These are phyloP conservation scores for Philopedon plagiatum DNA, from an alignment of 2,888 invertebrate species.

Conservation along the genomic window DNA sequence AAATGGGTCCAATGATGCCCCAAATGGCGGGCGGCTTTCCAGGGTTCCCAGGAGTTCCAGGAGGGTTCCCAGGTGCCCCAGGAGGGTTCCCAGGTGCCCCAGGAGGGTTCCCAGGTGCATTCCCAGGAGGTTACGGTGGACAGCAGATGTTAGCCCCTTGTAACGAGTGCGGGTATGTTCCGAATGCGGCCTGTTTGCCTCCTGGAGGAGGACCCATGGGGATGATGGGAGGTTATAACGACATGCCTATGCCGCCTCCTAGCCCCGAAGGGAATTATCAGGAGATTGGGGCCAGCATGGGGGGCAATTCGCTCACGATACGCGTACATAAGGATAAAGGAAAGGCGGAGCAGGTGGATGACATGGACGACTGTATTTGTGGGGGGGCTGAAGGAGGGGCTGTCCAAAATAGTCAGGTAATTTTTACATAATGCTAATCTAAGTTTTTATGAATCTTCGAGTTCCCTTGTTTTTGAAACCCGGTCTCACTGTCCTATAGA, in stretches of 20 bases:
- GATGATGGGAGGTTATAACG: not conserved
- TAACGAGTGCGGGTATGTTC: slow-evolving; percentile 54
- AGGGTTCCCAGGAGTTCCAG: slow-evolving; percentile 1
- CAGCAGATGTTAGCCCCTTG: slow-evolving; percentile 52
- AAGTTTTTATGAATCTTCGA: too few relatives aligned
- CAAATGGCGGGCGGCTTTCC: slow-evolving; percentile 2
- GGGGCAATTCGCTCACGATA: slow-evolving; percentile 77
- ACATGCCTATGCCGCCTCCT: not conserved
- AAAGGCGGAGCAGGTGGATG: slow-evolving; percentile 66
- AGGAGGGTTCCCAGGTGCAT: not conserved
- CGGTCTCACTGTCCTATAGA: too few relatives aligned
- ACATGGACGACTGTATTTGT: slow-evolving; percentile 26
- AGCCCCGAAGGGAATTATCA: slow-evolving; percentile 70
- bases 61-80: slow-evolving; percentile 2
- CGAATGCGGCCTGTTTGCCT: slow-evolving; percentile 45
- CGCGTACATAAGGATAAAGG: slow-evolving; percentile 74
- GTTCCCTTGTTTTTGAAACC: too few relatives aligned
- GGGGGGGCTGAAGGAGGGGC: slow-evolving; percentile 16
- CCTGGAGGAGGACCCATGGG: slow-evolving; percentile 20
- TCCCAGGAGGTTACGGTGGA: slow-evolving; percentile 3
- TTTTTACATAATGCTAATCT: not conserved
- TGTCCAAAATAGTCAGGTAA: not conserved
- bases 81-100: not conserved
- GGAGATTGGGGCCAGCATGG: slow-evolving; percentile 78
- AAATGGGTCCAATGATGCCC: slow-evolving; percentile 4